phyloP scores from a whole-genome alignment of 2,797 vertebrate species.

The Schizopygopsis pylzovi region DNA sequence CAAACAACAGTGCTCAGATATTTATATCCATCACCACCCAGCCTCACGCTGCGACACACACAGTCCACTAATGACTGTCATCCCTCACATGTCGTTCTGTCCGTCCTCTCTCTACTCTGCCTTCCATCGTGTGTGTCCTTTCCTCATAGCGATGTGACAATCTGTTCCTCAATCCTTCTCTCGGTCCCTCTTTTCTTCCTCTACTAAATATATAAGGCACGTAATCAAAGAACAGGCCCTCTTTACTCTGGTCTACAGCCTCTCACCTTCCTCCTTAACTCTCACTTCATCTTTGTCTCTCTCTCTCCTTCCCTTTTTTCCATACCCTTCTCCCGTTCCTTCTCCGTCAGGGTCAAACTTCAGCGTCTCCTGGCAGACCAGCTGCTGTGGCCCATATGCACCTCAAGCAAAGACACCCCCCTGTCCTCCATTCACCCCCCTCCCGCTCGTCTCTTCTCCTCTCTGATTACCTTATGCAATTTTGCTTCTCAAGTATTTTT shows the following conservation, averaged over 20 bases:
- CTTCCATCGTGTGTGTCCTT: slow-evolving; percentile 27
- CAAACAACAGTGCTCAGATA: slow-evolving; percentile 55
- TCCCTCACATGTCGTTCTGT: slow-evolving; percentile 2
- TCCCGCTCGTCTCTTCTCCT: neutral
- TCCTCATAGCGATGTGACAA: slow-evolving; percentile 46
- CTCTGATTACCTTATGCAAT: neutral
- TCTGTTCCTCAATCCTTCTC: slow-evolving; percentile 73
- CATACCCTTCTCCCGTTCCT: neutral
- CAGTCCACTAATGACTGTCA: slow-evolving; percentile 33
- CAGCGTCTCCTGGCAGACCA: slow-evolving; percentile 21
- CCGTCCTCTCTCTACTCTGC: neutral
- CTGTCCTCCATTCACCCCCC: slow-evolving; percentile 48
- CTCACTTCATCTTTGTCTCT: slow-evolving; percentile 15
- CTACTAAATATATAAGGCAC: slow-evolving; percentile 48
- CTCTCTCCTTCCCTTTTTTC: slow-evolving; percentile 10
- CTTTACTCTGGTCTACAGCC: slow-evolving; percentile 29
- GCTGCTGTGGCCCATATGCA: slow-evolving; percentile 35
- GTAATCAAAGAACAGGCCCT: slow-evolving; percentile 1
- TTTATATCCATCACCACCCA: slow-evolving; percentile 58
- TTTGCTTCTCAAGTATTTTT: slow-evolving; percentile 12
- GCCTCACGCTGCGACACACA: slow-evolving; percentile 45
- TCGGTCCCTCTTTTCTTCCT: slow-evolving; percentile 63
- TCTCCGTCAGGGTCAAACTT: slow-evolving; percentile 21
- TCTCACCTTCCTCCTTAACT: slow-evolving; percentile 28
- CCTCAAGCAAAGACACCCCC: slow-evolving; percentile 13